Base-by-base conservation (phyloP, 2,888 invertebrate genomes). In the Agrenia bidenticulata region DNA sequence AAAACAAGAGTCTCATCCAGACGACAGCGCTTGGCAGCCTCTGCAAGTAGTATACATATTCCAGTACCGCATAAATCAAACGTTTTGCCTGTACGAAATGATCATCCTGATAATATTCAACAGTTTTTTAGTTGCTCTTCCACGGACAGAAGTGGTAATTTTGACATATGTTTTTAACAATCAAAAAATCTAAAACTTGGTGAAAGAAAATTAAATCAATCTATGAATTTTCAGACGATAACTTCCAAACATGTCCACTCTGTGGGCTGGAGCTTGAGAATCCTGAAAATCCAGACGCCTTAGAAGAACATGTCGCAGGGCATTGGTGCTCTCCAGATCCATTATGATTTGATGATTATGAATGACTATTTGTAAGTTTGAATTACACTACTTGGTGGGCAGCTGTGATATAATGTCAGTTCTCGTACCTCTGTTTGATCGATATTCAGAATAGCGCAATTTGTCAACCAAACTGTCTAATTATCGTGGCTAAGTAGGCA, bases 241-340 rank as follows among this genome's bases (percentile, higher is more conserved):
- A 72, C 55, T 73, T 73, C 56, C 74, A 75, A 66, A 69, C 73
- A 26, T 76, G 76, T 58, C 76, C 76, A 15, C 64, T 76, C 24
- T 76, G 76, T 64, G 76, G 74, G 49, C 61, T 74, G 26, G 76
- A 76, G 54, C 70, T 76, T 50, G 76, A 76, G 60, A 67, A 67
- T 53, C 65, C 70, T 23, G 74, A 73, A 63, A 69, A 68, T 61
- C 63, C 75, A 57, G 70, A 70, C 41, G 73, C 72, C 58, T 67
- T 76, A 61, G 76, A 76, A 58, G 74, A 73, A 64, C 76, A 76
- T 65, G 75, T 76, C 50, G 73, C 73, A 53, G 67, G 67, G 50
- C 76, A 76, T 67, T 76, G 76, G 76, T 69, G 69, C 67, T 67
- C 69, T 57, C 56, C 68, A 27, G 71, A 71, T 23, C 21, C 51